Conservation (phyloP, 1,140 invertebrate genomes). For the Drosophila kikkawai region DNA sequence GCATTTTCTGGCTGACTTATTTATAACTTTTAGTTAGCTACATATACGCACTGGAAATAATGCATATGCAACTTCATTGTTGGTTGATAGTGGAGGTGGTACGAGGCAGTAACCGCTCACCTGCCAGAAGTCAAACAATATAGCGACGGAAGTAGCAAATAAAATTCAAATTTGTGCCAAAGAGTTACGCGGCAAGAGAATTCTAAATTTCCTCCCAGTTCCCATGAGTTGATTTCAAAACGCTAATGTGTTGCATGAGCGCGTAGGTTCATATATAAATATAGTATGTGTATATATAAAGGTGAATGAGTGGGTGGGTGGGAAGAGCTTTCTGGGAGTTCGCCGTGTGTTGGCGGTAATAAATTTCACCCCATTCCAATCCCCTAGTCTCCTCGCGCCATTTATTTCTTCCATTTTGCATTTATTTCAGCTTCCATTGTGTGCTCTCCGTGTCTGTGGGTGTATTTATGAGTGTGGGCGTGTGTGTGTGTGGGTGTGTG, state of each 20-base stretch:
- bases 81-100: neutral
- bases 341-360: slow-evolving; percentile 55
- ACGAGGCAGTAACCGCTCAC: neutral
- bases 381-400: slow-evolving; percentile 26
- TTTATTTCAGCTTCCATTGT: slow-evolving; percentile 57
- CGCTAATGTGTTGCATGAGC: slow-evolving; percentile 62
- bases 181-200: slow-evolving; percentile 69
- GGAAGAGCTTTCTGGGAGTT: slow-evolving; percentile 56
- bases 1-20: slow-evolving; percentile 62
- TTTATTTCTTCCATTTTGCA: slow-evolving; percentile 66
- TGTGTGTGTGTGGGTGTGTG: slow-evolving; percentile 14
- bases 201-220: slow-evolving; percentile 10
- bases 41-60: slow-evolving; percentile 53
- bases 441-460: slow-evolving; percentile 10
- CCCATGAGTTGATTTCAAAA: slow-evolving; percentile 66
- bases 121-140: slow-evolving; percentile 67
- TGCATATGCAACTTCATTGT: slow-evolving; percentile 61
- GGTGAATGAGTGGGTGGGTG: slow-evolving; percentile 49
- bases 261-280: slow-evolving; percentile 1
- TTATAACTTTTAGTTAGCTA: slow-evolving; percentile 64
- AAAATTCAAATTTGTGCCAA: slow-evolving; percentile 83
- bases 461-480: slow-evolving; percentile 19
- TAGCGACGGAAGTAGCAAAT: slow-evolving; percentile 78
- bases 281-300: neutral
- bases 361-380: slow-evolving; percentile 54